Evolutionary conservation across 2,888 invertebrate species (phyloP), one percentile per base, ranked within the genome.

Genomic region (Erebia ligea): DNA sequence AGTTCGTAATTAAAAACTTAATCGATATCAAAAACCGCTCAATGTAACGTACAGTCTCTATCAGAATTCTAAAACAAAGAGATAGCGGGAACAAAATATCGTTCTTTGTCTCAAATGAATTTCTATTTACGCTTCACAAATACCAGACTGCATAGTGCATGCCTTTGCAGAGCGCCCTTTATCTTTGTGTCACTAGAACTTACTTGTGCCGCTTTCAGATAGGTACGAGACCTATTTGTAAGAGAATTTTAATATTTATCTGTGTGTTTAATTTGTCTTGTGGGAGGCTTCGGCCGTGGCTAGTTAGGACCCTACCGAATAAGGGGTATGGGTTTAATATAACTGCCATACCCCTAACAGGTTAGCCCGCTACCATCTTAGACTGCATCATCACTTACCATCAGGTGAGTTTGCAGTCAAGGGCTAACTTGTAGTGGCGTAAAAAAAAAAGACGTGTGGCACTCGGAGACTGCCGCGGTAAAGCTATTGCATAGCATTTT

Each of bases 81-180:
- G 10, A 11, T 19, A 61, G 42, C 42, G 42, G 42, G 61, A 42
- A 61, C 61, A 61, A 61, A 61, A 45, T 61, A 61, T 59, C 50
- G 50, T 50, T 67, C 67, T 59, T 67, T 67, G 67, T 67, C 67
- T 58, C 67, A 58, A 58, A 48, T 67, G 52, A 59, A 50, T 67
- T 67, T 50, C 48, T 59, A 59, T 67, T 59, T 56, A 68, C 68
- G 63, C 17, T 62, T 42, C 25, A 52, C 67, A 67, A 68, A 68
- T 63, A 62, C 48, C 42, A 56, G 54, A 56, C 50, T 68, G 63
- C 25, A 68, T 11, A 54, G 54, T 10, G 19, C 45, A 58, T 68
- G 54, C 62, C 68, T 62, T 56, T 19, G 40, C 42, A 62, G 45
- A 62, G 42, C 40, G 15, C 50, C 34, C 25, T 45, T 25, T 61